Percentiles rank a stretch among this genome's conserved stretches.
These are phyloP conservation scores for Chloropsis hardwickii DNA, from an alignment of 2,113 vertebrate genomes.

Conservation along the genomic window DNA sequence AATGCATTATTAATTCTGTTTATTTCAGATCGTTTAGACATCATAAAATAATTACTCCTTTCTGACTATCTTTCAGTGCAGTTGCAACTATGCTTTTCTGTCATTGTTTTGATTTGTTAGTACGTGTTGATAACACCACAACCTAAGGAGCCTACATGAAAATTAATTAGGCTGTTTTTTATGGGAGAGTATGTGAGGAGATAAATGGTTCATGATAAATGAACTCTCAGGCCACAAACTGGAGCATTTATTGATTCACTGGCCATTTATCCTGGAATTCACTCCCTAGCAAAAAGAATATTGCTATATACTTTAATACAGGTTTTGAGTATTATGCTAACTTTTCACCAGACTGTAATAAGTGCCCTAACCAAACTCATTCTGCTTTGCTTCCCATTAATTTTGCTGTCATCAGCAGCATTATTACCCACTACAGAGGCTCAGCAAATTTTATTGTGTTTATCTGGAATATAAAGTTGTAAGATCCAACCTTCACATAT, in stretches of 20 bases:
- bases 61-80: not conserved
- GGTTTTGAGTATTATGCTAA: not conserved
- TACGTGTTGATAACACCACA: not conserved
- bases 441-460: not conserved
- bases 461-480: not conserved
- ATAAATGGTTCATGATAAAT: constrained; percentile 38
- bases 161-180: constrained; percentile 39
- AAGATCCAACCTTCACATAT: not conserved
- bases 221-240: constrained; percentile 3
- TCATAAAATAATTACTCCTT: not conserved
- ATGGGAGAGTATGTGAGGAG: not conserved
- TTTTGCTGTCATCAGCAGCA: not conserved
- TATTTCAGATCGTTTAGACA: not conserved
- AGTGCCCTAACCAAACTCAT: not conserved
- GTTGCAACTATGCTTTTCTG: not conserved
- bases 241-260: constrained; percentile 36
- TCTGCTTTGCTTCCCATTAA: not conserved
- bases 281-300: constrained; percentile 12
- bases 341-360: constrained; percentile 9
- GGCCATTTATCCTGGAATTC: constrained; percentile 15
- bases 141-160: not conserved
- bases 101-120: not conserved
- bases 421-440: not conserved
- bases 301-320: not conserved
- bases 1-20: not conserved